Evolutionary conservation across 2,797 vertebrate species (phyloP).

Genomic region (Mallotus villosus): DNA sequence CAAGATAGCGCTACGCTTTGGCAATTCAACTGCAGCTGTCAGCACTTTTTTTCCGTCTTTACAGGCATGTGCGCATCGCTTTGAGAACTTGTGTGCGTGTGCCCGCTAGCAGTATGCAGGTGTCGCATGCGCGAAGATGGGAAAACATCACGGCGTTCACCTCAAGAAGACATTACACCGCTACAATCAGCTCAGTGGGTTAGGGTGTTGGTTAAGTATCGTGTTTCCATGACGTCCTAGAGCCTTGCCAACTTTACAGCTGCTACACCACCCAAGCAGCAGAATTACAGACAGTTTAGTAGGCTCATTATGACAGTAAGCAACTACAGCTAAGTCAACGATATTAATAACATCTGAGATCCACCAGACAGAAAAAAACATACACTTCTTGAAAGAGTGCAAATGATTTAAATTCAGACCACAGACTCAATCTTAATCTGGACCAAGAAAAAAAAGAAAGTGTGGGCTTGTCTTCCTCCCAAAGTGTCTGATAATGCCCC

Average conservation of each 20-base stretch:
- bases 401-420: constrained; percentile 47
- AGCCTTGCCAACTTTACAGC: constrained; percentile 37
- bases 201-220: constrained; percentile 50
- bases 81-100: constrained; percentile 12
- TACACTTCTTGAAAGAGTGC: no score
- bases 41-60: constrained; percentile 56
- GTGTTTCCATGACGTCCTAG: constrained; percentile 60
- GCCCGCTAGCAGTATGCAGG: constrained; percentile 37
- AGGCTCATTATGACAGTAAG: not conserved
- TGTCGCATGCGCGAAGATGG: constrained; percentile 36
- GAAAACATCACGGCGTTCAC: constrained; percentile 43
- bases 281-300: constrained; percentile 24
- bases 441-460: constrained; percentile 29
- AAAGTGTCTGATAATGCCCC: constrained; percentile 36
- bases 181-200: constrained; percentile 45
- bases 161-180: constrained; percentile 2
- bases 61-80: not conserved
- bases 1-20: constrained; percentile 68
- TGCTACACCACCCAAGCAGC: constrained; percentile 48
- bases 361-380: no score
- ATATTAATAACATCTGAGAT: not conserved
- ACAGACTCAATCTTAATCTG: constrained; percentile 31
- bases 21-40: constrained; percentile 64
- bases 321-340: not conserved
- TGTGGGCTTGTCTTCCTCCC: constrained; percentile 41